A percentile compares a stretch with the other conserved stretches of the same genome.
These are phyloP conservation scores for Cheiracanthium punctorium DNA, from an alignment of 2,888 invertebrate species.

Conservation along the genomic window DNA sequence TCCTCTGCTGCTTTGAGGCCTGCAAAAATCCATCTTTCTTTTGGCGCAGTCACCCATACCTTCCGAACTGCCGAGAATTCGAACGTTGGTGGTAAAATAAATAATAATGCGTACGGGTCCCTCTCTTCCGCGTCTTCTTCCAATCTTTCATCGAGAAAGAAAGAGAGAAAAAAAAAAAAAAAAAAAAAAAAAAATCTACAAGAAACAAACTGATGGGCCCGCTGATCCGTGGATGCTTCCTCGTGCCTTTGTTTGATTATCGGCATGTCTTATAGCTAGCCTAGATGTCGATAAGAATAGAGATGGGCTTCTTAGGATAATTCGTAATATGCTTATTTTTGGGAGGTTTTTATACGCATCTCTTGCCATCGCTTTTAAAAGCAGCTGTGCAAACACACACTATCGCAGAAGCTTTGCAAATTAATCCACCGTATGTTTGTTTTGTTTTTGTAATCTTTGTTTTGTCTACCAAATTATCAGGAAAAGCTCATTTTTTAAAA, in stretches of 20 bases:
- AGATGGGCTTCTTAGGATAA: background rate
- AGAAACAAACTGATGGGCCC: background rate
- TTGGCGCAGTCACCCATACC: background rate
- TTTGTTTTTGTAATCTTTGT: too few species aligned
- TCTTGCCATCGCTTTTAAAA: too few species aligned
- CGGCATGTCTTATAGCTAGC: background rate
- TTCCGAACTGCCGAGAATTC: background rate
- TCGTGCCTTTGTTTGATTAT: constrained; percentile 10
- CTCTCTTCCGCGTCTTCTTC: background rate
- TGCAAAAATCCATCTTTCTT: too few species aligned
- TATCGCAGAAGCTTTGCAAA: too few species aligned
- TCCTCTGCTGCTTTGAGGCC: background rate
- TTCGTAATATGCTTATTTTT: background rate
- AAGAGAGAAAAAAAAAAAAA: too few species aligned
- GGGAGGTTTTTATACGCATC: background rate
- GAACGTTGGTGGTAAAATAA: background rate
- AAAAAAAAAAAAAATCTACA: too few species aligned
- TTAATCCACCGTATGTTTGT: too few species aligned
- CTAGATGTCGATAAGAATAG: background rate
- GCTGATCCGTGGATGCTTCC: constrained; percentile 1
- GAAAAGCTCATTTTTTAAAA: too few species aligned
- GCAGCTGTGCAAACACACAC: too few species aligned
- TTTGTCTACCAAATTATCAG: too few species aligned
- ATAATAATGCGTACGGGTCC: background rate
- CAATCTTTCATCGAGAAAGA: background rate